Evolutionary conservation across 2,888 invertebrate genomes (phyloP).

Genomic region (Euzophera pinguis): DNA sequence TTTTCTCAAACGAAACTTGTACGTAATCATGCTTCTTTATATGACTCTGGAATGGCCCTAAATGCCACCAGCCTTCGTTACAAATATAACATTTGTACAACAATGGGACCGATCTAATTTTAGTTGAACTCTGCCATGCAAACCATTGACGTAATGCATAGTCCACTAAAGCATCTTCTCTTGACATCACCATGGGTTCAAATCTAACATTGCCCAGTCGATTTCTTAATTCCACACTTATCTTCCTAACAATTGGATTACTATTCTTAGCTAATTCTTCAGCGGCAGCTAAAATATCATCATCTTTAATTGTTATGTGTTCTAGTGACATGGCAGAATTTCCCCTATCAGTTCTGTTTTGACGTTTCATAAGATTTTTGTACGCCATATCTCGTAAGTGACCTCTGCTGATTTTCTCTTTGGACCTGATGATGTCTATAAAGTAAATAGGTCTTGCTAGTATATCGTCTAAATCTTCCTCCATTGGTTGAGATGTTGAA

Average conservation of each 20-base stretch:
- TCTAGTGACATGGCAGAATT: background rate
- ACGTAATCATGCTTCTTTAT: background rate
- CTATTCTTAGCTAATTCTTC: background rate
- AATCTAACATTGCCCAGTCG: background rate
- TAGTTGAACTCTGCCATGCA: background rate
- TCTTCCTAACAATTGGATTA: background rate
- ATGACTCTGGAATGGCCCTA: background rate
- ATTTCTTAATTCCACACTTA: background rate
- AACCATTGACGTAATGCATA: background rate
- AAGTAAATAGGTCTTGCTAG: background rate
- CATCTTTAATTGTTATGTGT: background rate
- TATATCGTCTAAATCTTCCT: background rate
- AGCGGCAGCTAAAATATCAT: background rate
- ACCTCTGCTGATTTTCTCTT: background rate
- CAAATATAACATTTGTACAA: conserved; percentile 6
- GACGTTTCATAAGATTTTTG: background rate
- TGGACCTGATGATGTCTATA: background rate
- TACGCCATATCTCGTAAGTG: background rate
- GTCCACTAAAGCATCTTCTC: background rate
- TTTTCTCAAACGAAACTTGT: background rate
- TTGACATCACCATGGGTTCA: background rate
- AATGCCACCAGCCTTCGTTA: background rate
- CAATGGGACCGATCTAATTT: background rate
- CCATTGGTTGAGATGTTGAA: background rate
- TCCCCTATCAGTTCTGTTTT: background rate